Evolutionary conservation across 2,113 vertebrate genomes (phyloP).

Genomic region (Archilochus colubris): DNA sequence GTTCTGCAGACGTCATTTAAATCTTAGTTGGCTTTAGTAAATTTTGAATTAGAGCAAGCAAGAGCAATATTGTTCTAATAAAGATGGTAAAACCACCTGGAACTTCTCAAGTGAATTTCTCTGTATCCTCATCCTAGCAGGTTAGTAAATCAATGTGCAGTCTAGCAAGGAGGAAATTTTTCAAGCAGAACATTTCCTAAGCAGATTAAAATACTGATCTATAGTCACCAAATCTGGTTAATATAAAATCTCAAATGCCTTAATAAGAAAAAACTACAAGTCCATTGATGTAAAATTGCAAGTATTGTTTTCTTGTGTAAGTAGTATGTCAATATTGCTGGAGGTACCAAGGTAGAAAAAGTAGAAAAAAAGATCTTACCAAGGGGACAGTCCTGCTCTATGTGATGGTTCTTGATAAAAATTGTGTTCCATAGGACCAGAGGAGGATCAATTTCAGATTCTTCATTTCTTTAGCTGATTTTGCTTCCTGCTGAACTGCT

Average conservation of each 20-base stretch:
- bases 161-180: neutral
- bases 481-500: neutral
- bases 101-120: neutral
- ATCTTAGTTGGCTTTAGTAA: neutral
- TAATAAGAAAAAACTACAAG: neutral
- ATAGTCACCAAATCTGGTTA: neutral
- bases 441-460: neutral
- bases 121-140: neutral
- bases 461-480: neutral
- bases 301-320: neutral
- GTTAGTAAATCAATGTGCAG: neutral
- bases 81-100: neutral
- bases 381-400: neutral
- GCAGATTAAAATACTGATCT: neutral
- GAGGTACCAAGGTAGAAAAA: neutral
- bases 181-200: neutral
- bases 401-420: neutral
- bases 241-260: neutral
- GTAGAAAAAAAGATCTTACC: neutral
- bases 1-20: neutral
- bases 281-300: neutral
- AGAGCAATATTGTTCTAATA: neutral
- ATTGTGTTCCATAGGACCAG: neutral
- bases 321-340: neutral
- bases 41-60: neutral